A percentile compares a stretch with the other conserved stretches of the same genome.
Conservation (phyloP, 1,140 invertebrate species). For the Xylocopa sonorina region DNA sequence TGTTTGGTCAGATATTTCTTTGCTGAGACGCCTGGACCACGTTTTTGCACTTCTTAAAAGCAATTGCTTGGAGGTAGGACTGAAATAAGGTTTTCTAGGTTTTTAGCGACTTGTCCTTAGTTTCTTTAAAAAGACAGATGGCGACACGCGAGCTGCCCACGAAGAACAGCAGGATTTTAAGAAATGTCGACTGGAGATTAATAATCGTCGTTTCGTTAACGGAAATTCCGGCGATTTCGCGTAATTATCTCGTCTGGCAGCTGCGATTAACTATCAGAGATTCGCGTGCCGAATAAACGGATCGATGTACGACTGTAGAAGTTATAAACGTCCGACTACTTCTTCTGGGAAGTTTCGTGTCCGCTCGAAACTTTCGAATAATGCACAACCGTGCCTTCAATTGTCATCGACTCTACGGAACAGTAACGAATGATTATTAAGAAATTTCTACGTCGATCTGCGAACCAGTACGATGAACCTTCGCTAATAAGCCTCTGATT, state of each 20-base stretch:
- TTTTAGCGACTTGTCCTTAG: too few species aligned
- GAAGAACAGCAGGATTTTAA: too few species aligned
- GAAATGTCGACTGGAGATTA: too few species aligned
- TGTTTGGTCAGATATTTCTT: too few species aligned
- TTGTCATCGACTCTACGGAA: background rate
- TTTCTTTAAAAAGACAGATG: too few species aligned
- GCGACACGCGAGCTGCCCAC: too few species aligned
- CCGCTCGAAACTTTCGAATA: constrained; percentile 10
- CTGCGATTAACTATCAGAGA: background rate
- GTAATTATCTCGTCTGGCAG: constrained; percentile 24
- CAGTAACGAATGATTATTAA: background rate
- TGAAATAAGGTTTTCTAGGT: too few species aligned
- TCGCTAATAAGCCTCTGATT: background rate
- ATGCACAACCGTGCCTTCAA: constrained; percentile 1
- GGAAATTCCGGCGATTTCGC: background rate
- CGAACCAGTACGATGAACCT: background rate
- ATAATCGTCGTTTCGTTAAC: too few species aligned
- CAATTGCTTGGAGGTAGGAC: too few species aligned
- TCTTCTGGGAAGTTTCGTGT: constrained; percentile 37
- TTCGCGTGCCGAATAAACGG: constrained; percentile 32
- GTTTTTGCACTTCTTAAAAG: too few species aligned
- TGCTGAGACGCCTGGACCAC: too few species aligned
- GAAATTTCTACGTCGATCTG: background rate
- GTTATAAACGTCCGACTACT: background rate
- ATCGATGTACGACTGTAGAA: constrained; percentile 5